Evolutionary conservation across 2,888 invertebrate genomes (phyloP).

Genomic region (Agapetus fuscipes): DNA sequence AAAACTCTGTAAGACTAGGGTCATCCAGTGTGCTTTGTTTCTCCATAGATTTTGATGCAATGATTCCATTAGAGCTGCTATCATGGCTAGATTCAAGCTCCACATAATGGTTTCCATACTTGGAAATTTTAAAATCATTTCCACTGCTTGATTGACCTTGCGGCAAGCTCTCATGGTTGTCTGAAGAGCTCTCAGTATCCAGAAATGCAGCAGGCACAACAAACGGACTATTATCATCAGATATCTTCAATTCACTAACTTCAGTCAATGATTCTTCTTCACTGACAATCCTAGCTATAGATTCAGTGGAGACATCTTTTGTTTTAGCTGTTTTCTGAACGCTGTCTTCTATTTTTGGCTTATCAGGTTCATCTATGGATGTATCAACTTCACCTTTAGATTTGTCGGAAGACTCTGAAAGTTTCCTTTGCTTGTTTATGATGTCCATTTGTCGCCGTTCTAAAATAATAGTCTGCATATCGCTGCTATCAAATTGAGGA

Average conservation of each 20-base stretch:
- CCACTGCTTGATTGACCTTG: constrained; percentile 1
- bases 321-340: constrained; percentile 25
- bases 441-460: constrained; percentile 52
- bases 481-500: constrained; percentile 34
- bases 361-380: constrained; percentile 26
- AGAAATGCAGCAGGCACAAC: constrained; percentile 44
- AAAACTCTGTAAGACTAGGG: constrained; percentile 42
- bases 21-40: constrained; percentile 52
- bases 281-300: constrained; percentile 42
- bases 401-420: constrained; percentile 31
- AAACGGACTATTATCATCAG: constrained; percentile 40
- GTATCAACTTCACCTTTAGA: constrained; percentile 27
- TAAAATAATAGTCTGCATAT: constrained; percentile 52
- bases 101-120: constrained; percentile 8
- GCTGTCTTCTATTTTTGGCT: constrained; percentile 30
- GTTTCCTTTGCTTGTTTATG: constrained; percentile 45
- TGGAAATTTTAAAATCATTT: background rate
- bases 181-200: constrained; percentile 43
- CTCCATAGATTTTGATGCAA: constrained; percentile 31
- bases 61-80: constrained; percentile 13
- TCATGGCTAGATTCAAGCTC: constrained; percentile 19
- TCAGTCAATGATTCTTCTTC: constrained; percentile 62
- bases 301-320: constrained; percentile 37
- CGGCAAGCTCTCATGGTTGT: constrained; percentile 30
- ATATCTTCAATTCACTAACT: constrained; percentile 50